Percentiles rank a stretch among this genome's conserved stretches.
phyloP scores from a whole-genome alignment of 2,888 invertebrate genomes.

The Metallyticus violacea region DNA sequence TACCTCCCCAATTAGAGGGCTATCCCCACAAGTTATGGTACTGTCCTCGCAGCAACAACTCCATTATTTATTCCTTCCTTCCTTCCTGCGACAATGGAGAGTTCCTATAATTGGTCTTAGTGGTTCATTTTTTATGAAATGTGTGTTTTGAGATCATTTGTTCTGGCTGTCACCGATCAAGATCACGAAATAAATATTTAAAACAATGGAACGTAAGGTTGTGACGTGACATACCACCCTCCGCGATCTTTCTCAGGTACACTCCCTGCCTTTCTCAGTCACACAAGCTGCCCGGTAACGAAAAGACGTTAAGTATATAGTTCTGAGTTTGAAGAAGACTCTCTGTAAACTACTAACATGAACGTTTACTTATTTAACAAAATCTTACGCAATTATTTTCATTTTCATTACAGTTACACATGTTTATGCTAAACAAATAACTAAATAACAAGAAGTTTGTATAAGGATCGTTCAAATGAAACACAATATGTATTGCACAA shows the following conservation, averaged over 20 bases:
- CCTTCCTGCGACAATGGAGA: not conserved
- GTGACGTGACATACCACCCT: not conserved
- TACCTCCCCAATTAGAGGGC: not conserved
- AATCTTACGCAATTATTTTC: too few relatives aligned
- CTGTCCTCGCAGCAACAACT: not conserved
- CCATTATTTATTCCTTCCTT: not conserved
- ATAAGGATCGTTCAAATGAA: too few relatives aligned
- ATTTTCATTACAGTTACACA: too few relatives aligned
- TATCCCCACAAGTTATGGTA: not conserved
- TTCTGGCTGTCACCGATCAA: not conserved
- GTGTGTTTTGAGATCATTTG: not conserved
- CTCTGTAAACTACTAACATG: too few relatives aligned
- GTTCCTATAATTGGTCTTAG: not conserved
- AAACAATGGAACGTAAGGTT: not conserved
- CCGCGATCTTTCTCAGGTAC: not conserved
- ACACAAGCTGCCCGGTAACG: not conserved
- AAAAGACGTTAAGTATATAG: too few relatives aligned
- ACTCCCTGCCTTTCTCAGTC: not conserved
- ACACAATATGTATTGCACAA: too few relatives aligned
- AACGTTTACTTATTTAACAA: too few relatives aligned
- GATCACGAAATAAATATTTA: not conserved
- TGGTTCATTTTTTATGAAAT: not conserved
- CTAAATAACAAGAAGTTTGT: too few relatives aligned
- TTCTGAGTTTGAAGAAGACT: too few relatives aligned
- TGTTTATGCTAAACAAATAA: too few relatives aligned